Evolutionary conservation across 37 sponge, comb jelly and placozoan genomes (phyloP).

Genomic region (Amphimedon queenslandica): DNA sequence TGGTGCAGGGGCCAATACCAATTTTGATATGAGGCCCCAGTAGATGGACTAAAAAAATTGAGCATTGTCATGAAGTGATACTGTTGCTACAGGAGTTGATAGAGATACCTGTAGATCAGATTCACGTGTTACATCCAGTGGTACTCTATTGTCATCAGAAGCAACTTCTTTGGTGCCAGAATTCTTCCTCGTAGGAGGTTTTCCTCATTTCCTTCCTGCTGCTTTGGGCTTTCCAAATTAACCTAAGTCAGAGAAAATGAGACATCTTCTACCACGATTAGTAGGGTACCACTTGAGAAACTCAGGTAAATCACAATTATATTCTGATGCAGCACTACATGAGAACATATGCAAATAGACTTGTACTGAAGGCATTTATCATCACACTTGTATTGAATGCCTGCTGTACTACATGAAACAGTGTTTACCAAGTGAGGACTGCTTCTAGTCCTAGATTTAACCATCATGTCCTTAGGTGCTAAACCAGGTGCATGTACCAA

Average conservation of each 20-base stretch:
- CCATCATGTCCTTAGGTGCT: constrained; percentile 16
- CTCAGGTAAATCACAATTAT: constrained; percentile 13
- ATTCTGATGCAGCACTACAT: constrained; percentile 21
- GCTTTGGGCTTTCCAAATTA: constrained; percentile 16
- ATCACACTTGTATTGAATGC: constrained; percentile 17
- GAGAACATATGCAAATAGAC: constrained; percentile 23
- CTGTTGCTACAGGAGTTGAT: too few relatives aligned
- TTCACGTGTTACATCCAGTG: too few relatives aligned
- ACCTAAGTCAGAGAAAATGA: constrained; percentile 16
- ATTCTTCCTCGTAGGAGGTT: constrained; percentile 8
- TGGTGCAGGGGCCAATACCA: too few relatives aligned
- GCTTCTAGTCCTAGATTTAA: constrained; percentile 19
- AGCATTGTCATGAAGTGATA: too few relatives aligned
- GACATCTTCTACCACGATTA: neutral
- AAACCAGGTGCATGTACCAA: constrained; percentile 19
- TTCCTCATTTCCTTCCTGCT: constrained; percentile 33
- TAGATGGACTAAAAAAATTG: too few relatives aligned
- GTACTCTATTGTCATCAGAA: neutral
- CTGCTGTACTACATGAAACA: too few relatives aligned
- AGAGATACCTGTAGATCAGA: too few relatives aligned
- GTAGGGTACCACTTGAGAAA: constrained; percentile 20
- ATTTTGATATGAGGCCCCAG: too few relatives aligned
- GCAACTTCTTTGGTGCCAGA: neutral
- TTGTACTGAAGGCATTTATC: constrained; percentile 28
- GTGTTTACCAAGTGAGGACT: constrained; percentile 20